phyloP scores from a whole-genome alignment of 2,797 vertebrate genomes.

The Eleutherodactylus coqui region DNA sequence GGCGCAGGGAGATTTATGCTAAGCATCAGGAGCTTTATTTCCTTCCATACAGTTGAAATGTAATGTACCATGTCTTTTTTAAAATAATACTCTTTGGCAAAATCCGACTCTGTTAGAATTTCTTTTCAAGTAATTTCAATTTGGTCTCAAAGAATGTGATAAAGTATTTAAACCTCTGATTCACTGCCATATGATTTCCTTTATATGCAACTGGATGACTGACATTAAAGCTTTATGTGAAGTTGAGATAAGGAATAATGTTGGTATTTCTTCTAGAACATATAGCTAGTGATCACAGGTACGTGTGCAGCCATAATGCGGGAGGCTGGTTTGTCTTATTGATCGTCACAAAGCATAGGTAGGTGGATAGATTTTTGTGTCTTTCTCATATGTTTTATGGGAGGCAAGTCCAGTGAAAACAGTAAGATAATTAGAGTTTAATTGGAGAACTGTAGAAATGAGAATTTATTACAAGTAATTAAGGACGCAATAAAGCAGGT shows the following conservation, averaged over 20 bases:
- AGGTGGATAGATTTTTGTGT: background rate
- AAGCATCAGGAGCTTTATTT: conserved; percentile 32
- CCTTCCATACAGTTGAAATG: conserved; percentile 26
- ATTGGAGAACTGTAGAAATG: too few species aligned
- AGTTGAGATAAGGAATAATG: conserved; percentile 51
- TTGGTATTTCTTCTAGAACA: conserved; percentile 6
- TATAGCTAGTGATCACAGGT: conserved; percentile 50
- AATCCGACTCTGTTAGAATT: conserved; percentile 50
- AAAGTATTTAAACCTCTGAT: conserved; percentile 42
- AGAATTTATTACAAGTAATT: too few species aligned
- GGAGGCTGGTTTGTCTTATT: conserved; percentile 14
- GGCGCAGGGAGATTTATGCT: background rate
- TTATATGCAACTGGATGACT: conserved; percentile 47
- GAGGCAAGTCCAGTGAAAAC: too few species aligned
- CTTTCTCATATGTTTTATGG: background rate
- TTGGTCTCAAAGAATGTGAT: conserved; percentile 55
- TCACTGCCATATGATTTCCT: conserved; percentile 43
- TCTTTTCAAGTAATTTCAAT: conserved; percentile 45
- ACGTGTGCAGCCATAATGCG: conserved; percentile 3
- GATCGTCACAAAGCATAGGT: background rate
- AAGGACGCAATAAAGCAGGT: too few species aligned
- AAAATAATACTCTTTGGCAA: conserved; percentile 48
- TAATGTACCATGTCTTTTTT: conserved; percentile 42
- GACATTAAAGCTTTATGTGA: conserved; percentile 45
- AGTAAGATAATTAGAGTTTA: too few species aligned